Evolutionary conservation across 2,888 invertebrate genomes (phyloP).

Genomic region (Cetonia aurata): DNA sequence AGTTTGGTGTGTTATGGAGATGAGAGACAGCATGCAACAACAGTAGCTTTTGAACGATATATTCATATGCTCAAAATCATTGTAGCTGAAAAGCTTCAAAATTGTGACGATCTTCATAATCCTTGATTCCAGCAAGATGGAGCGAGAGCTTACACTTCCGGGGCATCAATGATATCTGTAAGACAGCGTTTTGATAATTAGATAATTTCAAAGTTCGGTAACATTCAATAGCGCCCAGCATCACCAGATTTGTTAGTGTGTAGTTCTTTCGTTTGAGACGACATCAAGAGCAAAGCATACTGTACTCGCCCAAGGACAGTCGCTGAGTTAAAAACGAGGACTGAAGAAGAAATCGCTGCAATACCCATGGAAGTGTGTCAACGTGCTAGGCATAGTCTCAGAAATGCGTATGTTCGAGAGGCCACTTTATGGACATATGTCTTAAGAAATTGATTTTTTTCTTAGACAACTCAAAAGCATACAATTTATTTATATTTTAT

Average conservation of each 20-base stretch:
- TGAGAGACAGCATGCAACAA: constrained; percentile 2
- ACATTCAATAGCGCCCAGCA: too few species aligned
- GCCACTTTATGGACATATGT: constrained; percentile 6
- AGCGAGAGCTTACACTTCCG: background rate
- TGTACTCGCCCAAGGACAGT: background rate
- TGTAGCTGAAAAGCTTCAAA: constrained; percentile 7
- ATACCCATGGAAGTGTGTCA: background rate
- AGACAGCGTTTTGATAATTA: constrained; percentile 10
- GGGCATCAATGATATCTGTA: background rate
- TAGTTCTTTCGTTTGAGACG: too few species aligned
- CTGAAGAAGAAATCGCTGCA: background rate
- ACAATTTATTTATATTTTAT: too few species aligned
- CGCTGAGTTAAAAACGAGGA: constrained; percentile 1
- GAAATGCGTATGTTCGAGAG: background rate
- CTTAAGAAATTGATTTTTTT: background rate
- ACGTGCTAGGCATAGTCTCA: background rate
- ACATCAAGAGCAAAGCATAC: background rate
- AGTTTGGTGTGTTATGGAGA: constrained; percentile 10
- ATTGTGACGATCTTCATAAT: constrained; percentile 2
- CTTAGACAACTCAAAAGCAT: too few species aligned
- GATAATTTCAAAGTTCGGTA: constrained; percentile 1
- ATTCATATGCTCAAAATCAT: background rate
- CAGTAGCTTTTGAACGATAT: constrained; percentile 15
- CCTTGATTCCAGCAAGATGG: constrained; percentile 4
- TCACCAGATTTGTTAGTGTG: too few species aligned